Conservation (phyloP, 1,140 invertebrate genomes). For the Odontomachus brunneus region DNA sequence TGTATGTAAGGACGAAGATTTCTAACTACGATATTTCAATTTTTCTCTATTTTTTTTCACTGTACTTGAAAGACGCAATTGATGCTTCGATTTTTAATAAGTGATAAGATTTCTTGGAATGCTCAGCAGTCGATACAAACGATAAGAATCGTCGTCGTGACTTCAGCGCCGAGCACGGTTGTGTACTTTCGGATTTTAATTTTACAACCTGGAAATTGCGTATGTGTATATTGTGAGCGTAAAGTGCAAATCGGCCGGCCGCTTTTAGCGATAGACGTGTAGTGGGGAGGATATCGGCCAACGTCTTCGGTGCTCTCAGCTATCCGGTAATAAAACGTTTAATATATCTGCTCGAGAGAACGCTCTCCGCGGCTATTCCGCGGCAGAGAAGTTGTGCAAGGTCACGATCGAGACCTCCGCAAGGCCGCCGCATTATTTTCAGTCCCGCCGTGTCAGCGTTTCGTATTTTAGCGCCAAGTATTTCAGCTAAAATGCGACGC, state of each 20-base stretch:
- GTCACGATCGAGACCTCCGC: constrained; percentile 48
- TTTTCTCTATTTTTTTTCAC: no score
- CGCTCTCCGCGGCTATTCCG: constrained; percentile 20
- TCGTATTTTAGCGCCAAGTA: constrained; percentile 55
- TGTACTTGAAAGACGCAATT: no score
- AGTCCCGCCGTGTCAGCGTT: constrained; percentile 48
- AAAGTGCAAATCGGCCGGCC: background rate
- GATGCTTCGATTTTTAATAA: no score
- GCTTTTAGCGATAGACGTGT: background rate
- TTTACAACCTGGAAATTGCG: background rate
- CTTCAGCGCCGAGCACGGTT: background rate
- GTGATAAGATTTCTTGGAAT: background rate
- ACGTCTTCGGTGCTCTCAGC: constrained; percentile 5
- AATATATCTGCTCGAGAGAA: constrained; percentile 35
- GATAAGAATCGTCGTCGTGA: background rate
- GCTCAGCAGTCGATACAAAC: background rate
- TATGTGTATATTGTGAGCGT: background rate
- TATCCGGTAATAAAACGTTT: constrained; percentile 34
- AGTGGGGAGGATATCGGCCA: background rate
- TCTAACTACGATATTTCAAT: no score
- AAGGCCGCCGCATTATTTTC: constrained; percentile 56
- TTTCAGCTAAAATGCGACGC: constrained; percentile 33
- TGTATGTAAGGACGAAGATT: no score
- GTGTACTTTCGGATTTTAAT: background rate
- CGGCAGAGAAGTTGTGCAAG: constrained; percentile 56